These are phyloP conservation scores for Ailuropoda melanoleuca DNA, from an alignment of 2,113 vertebrate species.

Conservation along the genomic window DNA sequence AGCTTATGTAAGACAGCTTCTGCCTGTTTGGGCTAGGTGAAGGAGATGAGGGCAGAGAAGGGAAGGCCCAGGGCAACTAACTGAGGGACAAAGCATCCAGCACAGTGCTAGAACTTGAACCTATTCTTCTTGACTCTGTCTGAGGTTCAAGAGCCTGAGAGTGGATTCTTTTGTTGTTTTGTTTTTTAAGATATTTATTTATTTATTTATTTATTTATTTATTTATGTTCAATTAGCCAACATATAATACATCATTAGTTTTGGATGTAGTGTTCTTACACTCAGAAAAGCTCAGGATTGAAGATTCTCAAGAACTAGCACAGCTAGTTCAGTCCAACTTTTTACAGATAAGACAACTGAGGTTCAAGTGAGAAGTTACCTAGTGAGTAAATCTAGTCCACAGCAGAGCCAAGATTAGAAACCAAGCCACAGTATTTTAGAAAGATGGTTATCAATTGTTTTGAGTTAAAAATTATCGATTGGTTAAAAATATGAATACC, in stretches of 20 bases:
- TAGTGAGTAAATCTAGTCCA: not conserved
- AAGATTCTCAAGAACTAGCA: not conserved
- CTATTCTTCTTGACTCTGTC: conserved; percentile 16
- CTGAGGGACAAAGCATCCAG: conserved; percentile 1
- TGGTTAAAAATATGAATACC: conserved; percentile 9
- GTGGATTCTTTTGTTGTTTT: not conserved
- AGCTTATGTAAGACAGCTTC: conserved; percentile 46
- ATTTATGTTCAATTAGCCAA: no score
- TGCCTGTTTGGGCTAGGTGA: conserved; percentile 22
- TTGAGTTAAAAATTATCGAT: not conserved
- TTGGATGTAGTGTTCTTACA: not conserved
- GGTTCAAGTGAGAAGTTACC: not conserved
- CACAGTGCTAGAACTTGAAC: not conserved
- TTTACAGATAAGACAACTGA: conserved; percentile 30
- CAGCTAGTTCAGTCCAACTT: not conserved
- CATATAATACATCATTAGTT: no score
- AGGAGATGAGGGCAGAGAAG: not conserved
- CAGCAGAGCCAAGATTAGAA: conserved; percentile 42
- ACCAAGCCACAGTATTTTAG: not conserved
- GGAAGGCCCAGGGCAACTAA: not conserved
- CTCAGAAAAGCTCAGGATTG: not conserved
- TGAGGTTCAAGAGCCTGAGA: not conserved
- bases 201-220: no score
- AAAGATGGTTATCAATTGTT: not conserved
- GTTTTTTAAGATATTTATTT: no score